Percentiles rank a stretch among this genome's conserved stretches.
These are phyloP conservation scores for Xanthorhoe designata DNA, from an alignment of 2,888 invertebrate species.

Conservation along the genomic window DNA sequence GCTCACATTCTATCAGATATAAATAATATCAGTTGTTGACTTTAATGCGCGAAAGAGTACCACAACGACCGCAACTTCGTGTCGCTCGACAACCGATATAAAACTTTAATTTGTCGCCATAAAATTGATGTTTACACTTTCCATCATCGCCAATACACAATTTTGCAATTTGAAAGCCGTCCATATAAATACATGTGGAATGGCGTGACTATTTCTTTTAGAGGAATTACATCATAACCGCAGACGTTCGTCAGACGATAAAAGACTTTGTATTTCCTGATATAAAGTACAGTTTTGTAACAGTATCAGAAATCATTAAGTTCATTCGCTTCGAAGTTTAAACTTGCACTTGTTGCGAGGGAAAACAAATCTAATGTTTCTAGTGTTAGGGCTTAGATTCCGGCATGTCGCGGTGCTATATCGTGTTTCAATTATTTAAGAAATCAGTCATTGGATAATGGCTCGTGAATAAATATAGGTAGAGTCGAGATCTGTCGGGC, in stretches of 20 bases:
- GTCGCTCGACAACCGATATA: slow-evolving; percentile 42
- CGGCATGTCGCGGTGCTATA: slow-evolving; percentile 59
- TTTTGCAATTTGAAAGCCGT: slow-evolving; percentile 56
- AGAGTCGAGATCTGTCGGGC: slow-evolving; percentile 61
- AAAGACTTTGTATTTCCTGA: slow-evolving; percentile 56
- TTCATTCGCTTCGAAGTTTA: slow-evolving; percentile 59
- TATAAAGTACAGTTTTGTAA: slow-evolving; percentile 65
- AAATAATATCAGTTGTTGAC: slow-evolving; percentile 74
- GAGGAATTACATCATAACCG: slow-evolving; percentile 63
- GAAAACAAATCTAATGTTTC: slow-evolving; percentile 60
- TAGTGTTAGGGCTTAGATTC: slow-evolving; percentile 63
- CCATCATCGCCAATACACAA: slow-evolving; percentile 47
- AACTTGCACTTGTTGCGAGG: slow-evolving; percentile 54
- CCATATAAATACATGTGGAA: slow-evolving; percentile 68
- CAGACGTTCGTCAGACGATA: slow-evolving; percentile 54
- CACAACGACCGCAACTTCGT: slow-evolving; percentile 42
- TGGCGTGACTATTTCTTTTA: slow-evolving; percentile 75
- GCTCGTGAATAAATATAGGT: slow-evolving; percentile 59
- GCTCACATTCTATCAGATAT: slow-evolving; percentile 68
- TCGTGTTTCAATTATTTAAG: slow-evolving; percentile 73
- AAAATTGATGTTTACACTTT: slow-evolving; percentile 54
- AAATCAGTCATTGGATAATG: slow-evolving; percentile 65
- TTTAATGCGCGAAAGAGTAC: slow-evolving; percentile 48
- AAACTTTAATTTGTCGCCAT: slow-evolving; percentile 50
- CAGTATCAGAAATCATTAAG: slow-evolving; percentile 64